phyloP scores from a whole-genome alignment of 2,113 vertebrate species.

The Glaucomys volans region DNA sequence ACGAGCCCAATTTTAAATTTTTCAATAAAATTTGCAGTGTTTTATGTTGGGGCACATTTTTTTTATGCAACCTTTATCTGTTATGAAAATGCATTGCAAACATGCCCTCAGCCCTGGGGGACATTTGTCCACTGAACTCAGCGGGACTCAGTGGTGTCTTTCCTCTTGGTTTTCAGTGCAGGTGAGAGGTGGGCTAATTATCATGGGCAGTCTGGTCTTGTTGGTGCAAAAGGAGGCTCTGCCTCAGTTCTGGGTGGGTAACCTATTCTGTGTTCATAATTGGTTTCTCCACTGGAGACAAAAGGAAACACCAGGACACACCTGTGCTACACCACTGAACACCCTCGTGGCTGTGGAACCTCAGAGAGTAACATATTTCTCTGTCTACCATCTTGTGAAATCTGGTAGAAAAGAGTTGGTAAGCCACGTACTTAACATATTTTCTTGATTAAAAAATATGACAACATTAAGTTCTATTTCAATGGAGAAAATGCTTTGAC shows the following conservation, averaged over 20 bases:
- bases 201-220: neutral
- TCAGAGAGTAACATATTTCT: neutral
- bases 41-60: neutral
- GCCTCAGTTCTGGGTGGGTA: neutral
- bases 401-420: neutral
- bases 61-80: neutral
- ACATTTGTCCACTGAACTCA: neutral
- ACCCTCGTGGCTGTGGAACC: neutral
- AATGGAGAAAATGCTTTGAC: neutral
- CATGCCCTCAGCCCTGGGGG: neutral
- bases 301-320: too few species aligned
- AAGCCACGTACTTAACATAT: neutral
- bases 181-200: neutral
- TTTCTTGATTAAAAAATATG: constrained; percentile 26
- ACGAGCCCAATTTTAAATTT: neutral
- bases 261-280: neutral
- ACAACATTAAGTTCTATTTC: neutral
- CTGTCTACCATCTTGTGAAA: neutral
- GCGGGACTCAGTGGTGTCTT: neutral
- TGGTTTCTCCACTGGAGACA: neutral
- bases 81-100: neutral
- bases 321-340: neutral
- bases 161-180: neutral
- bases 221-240: neutral
- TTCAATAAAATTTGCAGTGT: neutral